These are phyloP conservation scores for Agriopis leucophaearia DNA, from an alignment of 2,888 invertebrate species.

Conservation along the genomic window DNA sequence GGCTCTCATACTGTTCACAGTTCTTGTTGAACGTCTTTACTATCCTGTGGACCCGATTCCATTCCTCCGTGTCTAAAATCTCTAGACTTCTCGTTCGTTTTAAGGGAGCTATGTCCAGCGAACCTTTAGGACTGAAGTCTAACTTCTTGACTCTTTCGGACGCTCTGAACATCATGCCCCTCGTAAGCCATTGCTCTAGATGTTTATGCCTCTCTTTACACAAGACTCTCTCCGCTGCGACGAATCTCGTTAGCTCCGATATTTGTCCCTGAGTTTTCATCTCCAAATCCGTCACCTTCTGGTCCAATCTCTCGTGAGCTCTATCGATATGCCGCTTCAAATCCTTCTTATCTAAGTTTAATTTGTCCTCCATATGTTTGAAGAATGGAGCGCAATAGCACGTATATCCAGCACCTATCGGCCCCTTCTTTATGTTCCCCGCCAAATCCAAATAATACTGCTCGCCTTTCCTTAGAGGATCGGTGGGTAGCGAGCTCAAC, in stretches of 20 bases:
- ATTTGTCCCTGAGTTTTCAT: constrained; percentile 91
- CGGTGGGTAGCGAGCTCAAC: constrained; percentile 93
- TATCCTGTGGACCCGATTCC: constrained; percentile 75
- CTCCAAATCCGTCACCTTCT: constrained; percentile 93
- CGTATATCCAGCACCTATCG: constrained; percentile 96
- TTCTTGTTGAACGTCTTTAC: constrained; percentile 75
- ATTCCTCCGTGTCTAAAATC: constrained; percentile 75
- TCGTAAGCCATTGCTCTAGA: constrained; percentile 89
- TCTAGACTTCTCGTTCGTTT: constrained; percentile 91
- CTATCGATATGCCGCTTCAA: constrained; percentile 92
- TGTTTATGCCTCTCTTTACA: constrained; percentile 89
- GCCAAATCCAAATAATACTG: constrained; percentile 98
- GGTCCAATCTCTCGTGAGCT: constrained; percentile 92
- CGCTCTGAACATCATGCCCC: constrained; percentile 88
- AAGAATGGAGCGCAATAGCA: constrained; percentile 98
- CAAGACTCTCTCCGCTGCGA: constrained; percentile 87
- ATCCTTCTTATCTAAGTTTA: constrained; percentile 93
- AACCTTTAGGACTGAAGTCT: constrained; percentile 82
- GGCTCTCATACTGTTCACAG: constrained; percentile 69
- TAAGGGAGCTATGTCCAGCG: constrained; percentile 85
- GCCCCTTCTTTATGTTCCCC: constrained; percentile 97
- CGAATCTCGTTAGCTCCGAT: constrained; percentile 89
- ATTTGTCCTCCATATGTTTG: constrained; percentile 93
- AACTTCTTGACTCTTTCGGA: constrained; percentile 80
- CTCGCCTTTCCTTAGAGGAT: constrained; percentile 94